Percentiles rank a stretch among this genome's conserved stretches.
phyloP scores from a whole-genome alignment of 2,113 vertebrate species.

The Gymnorhina tibicen region DNA sequence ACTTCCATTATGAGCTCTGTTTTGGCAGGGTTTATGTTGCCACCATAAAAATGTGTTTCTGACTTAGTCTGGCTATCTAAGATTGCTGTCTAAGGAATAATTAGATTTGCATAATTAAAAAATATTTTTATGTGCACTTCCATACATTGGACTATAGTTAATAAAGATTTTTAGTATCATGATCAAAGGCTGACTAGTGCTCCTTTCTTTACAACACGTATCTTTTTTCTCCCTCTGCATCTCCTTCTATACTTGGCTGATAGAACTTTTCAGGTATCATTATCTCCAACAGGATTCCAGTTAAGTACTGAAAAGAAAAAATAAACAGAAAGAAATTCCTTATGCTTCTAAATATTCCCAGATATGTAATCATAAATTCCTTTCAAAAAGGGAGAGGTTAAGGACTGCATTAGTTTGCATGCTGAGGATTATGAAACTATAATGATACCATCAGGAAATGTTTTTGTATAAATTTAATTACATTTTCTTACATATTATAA shows the following conservation, averaged over 20 bases:
- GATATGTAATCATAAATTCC: not conserved
- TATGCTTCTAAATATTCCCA: not conserved
- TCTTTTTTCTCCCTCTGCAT: not conserved
- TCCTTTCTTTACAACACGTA: not conserved
- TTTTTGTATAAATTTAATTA: not conserved
- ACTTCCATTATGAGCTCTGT: conserved; percentile 45
- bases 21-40: conserved; percentile 38
- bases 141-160: not conserved
- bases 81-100: not conserved
- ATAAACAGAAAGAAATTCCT: not conserved
- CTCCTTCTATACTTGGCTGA: not conserved
- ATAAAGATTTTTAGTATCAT: not conserved
- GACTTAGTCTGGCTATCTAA: conserved; percentile 15
- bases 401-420: not conserved
- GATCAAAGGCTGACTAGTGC: not conserved
- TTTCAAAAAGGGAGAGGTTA: not conserved
- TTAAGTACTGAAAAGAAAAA: not conserved
- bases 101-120: not conserved
- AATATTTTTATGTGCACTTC: not conserved
- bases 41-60: conserved; percentile 47
- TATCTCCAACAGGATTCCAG: not conserved
- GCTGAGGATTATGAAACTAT: not conserved
- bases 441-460: not conserved
- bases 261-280: not conserved
- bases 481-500: not conserved